Conservation (phyloP, 2,888 invertebrate genomes). For the Dinocampus coccinellae region DNA sequence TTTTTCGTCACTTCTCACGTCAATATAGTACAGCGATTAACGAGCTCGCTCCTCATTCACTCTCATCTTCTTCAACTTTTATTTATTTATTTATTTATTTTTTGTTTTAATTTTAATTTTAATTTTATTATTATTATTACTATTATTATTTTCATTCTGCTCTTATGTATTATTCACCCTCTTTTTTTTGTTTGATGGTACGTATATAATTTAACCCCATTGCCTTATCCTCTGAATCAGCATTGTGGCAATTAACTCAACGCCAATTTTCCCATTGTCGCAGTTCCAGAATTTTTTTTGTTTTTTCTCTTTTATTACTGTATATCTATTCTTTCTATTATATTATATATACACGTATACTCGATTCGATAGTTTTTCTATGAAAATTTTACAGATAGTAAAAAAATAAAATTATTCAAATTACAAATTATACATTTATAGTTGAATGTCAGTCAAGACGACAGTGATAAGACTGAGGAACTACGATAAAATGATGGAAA, state of each 20-base stretch:
- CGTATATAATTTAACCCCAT: not conserved
- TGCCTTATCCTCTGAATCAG: conserved; percentile 28
- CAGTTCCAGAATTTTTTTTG: not conserved
- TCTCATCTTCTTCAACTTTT: conserved; percentile 12
- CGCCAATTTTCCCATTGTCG: conserved; percentile 17
- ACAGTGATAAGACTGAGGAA: too few relatives aligned
- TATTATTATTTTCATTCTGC: too few relatives aligned
- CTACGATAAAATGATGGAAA: too few relatives aligned
- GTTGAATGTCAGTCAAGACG: too few relatives aligned
- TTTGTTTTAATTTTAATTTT: too few relatives aligned
- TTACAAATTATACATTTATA: too few relatives aligned
- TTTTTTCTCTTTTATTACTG: conserved; percentile 8
- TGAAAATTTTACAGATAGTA: not conserved
- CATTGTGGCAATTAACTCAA: conserved; percentile 29
- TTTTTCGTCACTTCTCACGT: conserved; percentile 21
- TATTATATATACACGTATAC: not conserved
- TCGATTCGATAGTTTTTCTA: not conserved
- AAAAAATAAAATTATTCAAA: not conserved
- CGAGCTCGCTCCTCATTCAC: conserved; percentile 18
- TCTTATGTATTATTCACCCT: conserved; percentile 19
- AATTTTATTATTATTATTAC: too few relatives aligned
- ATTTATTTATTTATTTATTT: not conserved
- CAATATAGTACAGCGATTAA: conserved; percentile 24
- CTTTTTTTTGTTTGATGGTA: not conserved
- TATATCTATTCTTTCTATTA: not conserved